phyloP scores from a whole-genome alignment of 2,888 invertebrate genomes.

The Frankliniella intonsa region DNA sequence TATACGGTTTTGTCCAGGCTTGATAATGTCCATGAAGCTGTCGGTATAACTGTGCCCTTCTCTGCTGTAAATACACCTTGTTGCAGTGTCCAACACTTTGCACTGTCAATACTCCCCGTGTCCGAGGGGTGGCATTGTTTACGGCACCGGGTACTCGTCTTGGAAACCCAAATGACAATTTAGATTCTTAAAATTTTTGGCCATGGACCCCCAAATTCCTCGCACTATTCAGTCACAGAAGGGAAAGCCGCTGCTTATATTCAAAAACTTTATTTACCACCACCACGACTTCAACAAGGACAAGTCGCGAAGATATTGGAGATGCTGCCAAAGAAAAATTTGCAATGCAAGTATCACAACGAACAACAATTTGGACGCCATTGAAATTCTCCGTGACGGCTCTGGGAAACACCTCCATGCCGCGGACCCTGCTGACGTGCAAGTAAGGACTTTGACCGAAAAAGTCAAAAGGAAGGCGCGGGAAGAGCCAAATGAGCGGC shows the following conservation, averaged over 20 bases:
- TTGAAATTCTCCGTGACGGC: background rate
- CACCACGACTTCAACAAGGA: background rate
- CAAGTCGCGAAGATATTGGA: background rate
- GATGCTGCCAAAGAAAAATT: background rate
- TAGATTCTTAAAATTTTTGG: background rate
- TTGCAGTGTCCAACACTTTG: too few relatives aligned
- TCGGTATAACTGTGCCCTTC: background rate
- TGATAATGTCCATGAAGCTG: background rate
- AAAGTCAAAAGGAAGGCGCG: background rate
- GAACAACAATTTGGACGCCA: background rate
- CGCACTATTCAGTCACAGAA: background rate
- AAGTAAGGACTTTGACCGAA: background rate
- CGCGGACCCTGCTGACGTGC: background rate
- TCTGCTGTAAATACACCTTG: too few relatives aligned
- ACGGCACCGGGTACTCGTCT: too few relatives aligned
- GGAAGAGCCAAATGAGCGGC: background rate
- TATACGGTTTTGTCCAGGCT: background rate
- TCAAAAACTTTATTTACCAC: background rate
- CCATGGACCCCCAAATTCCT: background rate
- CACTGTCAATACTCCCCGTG: too few relatives aligned
- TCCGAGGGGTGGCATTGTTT: too few relatives aligned
- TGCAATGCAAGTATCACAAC: background rate
- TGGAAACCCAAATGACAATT: background rate
- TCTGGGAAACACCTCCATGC: background rate
- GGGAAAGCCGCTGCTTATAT: background rate